These are phyloP conservation scores for Macropus fuliginosus DNA, from an alignment of 2,797 vertebrate species.

Conservation along the genomic window DNA sequence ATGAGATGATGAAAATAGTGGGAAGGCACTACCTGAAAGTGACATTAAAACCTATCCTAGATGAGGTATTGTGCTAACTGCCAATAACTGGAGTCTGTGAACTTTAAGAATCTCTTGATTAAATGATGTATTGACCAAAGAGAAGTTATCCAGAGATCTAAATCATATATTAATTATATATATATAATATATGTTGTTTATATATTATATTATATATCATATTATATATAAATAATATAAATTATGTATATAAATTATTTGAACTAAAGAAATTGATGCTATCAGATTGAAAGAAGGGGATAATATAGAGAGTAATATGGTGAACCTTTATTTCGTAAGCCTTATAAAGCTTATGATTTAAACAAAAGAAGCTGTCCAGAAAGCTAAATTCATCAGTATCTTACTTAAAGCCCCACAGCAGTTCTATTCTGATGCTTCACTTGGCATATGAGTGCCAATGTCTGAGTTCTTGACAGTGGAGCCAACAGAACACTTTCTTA, in stretches of 20 bases:
- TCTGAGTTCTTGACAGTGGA: not conserved
- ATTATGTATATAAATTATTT: not conserved
- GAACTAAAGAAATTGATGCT: not conserved
- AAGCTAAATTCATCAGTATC: not conserved
- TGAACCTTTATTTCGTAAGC: too few relatives aligned
- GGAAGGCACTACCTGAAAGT: slow-evolving; percentile 97
- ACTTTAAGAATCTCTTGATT: not conserved
- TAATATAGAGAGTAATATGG: too few relatives aligned
- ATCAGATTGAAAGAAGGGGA: too few relatives aligned
- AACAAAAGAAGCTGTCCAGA: not conserved
- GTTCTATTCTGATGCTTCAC: not conserved
- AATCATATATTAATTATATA: too few relatives aligned
- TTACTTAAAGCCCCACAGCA: not conserved
- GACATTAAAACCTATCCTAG: slow-evolving; percentile 96
- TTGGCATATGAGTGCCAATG: not conserved
- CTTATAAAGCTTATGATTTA: too few relatives aligned
- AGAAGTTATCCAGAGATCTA: not conserved
- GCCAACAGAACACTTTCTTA: not conserved
- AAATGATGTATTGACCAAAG: not conserved
- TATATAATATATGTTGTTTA: too few relatives aligned
- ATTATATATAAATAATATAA: too few relatives aligned
- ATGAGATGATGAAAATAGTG: slow-evolving; percentile 99
- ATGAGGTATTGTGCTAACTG: slow-evolving; percentile 90
- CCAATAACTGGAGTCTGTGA: not conserved
- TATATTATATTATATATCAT: too few relatives aligned